These are phyloP conservation scores for Rhinogobio ventralis DNA, from an alignment of 2,797 vertebrate species.

Conservation along the genomic window DNA sequence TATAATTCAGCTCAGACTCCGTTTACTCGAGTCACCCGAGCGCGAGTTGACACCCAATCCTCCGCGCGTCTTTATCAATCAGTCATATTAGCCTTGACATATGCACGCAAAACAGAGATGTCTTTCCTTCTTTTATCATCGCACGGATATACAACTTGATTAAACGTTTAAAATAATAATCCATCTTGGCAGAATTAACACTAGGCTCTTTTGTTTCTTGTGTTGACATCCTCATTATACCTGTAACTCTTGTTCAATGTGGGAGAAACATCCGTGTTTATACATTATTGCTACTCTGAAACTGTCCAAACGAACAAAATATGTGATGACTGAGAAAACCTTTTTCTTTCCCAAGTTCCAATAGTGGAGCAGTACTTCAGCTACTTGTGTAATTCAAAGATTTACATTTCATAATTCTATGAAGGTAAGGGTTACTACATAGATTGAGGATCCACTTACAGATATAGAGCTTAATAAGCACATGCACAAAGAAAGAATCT, in stretches of 20 bases:
- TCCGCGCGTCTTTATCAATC: constrained; percentile 39
- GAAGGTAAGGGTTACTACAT: neutral
- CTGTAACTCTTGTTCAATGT: neutral
- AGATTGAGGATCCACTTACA: neutral
- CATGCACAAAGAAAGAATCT: neutral
- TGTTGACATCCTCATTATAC: neutral
- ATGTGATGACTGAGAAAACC: neutral
- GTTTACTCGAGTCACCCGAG: constrained; percentile 52
- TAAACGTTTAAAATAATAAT: neutral
- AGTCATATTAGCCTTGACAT: constrained; percentile 37
- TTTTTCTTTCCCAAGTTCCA: neutral
- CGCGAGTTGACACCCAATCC: constrained; percentile 41
- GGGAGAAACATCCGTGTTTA: neutral
- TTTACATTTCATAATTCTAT: neutral
- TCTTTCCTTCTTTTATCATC: neutral
- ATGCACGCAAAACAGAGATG: constrained; percentile 6
- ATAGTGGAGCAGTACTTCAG: neutral
- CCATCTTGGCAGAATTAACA: neutral
- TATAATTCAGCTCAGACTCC: constrained; percentile 58
- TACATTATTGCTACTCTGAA: neutral
- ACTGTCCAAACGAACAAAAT: neutral
- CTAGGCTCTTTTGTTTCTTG: neutral
- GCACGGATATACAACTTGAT: neutral
- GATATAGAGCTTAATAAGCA: neutral
- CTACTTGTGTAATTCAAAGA: neutral